These are phyloP conservation scores for Sminthopsis crassicaudata DNA, from an alignment of 2,113 vertebrate species.

Conservation along the genomic window DNA sequence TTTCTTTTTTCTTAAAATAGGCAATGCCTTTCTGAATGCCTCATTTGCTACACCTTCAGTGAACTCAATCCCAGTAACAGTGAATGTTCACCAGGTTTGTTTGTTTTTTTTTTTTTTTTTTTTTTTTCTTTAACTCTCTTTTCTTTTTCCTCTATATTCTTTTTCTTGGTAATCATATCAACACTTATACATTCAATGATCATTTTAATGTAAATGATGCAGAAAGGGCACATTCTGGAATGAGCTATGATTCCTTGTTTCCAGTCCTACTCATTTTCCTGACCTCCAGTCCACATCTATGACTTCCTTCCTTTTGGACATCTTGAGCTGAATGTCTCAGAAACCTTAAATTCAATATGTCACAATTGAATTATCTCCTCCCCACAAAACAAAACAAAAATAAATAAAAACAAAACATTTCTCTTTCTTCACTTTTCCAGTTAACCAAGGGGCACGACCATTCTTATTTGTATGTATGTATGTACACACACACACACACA, in stretches of 20 bases:
- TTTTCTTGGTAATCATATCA: not conserved
- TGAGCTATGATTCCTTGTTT: not conserved
- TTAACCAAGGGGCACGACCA: not conserved
- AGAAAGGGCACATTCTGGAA: not conserved
- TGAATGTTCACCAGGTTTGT: not conserved
- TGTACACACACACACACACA: too few species aligned
- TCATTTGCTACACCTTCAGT: not conserved
- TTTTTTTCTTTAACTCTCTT: not conserved
- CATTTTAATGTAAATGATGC: not conserved
- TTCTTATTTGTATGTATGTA: too few species aligned
- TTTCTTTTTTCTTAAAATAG: not conserved
- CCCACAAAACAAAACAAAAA: too few species aligned
- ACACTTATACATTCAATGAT: not conserved
- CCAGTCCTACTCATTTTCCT: not conserved
- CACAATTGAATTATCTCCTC: not conserved
- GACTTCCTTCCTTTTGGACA: not conserved
- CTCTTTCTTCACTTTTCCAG: not conserved
- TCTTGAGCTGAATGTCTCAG: not conserved
- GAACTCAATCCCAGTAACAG: not conserved
- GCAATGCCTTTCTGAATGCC: not conserved
- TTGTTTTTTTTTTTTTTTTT: too few species aligned
- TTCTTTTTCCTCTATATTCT: not conserved
- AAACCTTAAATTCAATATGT: not conserved
- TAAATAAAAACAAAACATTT: not conserved
- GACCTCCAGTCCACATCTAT: not conserved